A percentile compares a stretch with the other conserved stretches of the same genome.
Evolutionary conservation across 1,140 invertebrate species (phyloP).

Genomic region (Aplysia californica): DNA sequence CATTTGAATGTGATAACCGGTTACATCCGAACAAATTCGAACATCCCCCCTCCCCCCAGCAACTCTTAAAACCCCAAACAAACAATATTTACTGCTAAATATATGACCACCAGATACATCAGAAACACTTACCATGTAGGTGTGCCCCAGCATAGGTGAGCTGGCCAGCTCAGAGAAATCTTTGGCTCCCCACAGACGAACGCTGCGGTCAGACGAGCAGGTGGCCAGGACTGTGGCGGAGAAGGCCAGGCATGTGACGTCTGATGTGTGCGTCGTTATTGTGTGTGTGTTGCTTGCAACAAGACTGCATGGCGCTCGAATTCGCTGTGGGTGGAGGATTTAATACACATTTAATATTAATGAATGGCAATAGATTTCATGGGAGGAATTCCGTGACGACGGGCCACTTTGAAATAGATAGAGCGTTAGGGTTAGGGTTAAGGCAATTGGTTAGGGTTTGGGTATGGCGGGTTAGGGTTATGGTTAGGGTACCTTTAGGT

Average conservation of each 20-base stretch:
- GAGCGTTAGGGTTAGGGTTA: background rate
- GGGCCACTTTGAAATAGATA: background rate
- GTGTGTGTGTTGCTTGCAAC: conserved; percentile 57
- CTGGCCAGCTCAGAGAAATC: conserved; percentile 57
- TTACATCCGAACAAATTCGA: background rate
- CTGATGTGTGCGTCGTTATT: conserved; percentile 71
- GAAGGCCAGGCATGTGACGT: conserved; percentile 72
- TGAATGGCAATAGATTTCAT: background rate
- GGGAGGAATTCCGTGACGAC: no score
- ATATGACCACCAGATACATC: background rate
- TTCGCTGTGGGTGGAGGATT: conserved; percentile 1
- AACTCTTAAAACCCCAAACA: background rate
- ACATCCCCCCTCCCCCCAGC: background rate
- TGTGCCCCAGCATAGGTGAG: conserved; percentile 67
- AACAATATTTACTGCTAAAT: background rate
- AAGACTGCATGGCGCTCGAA: conserved; percentile 26
- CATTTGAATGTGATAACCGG: background rate
- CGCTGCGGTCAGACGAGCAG: conserved; percentile 67
- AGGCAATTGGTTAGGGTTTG: no score
- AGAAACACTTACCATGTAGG: conserved; percentile 47
- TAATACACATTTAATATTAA: background rate
- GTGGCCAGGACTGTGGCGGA: conserved; percentile 57
- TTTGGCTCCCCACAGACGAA: conserved; percentile 62
- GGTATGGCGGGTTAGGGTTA: no score
- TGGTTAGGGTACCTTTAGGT: no score